Conservation (phyloP, 1,140 invertebrate genomes). For the Oryctes rhinoceros region DNA sequence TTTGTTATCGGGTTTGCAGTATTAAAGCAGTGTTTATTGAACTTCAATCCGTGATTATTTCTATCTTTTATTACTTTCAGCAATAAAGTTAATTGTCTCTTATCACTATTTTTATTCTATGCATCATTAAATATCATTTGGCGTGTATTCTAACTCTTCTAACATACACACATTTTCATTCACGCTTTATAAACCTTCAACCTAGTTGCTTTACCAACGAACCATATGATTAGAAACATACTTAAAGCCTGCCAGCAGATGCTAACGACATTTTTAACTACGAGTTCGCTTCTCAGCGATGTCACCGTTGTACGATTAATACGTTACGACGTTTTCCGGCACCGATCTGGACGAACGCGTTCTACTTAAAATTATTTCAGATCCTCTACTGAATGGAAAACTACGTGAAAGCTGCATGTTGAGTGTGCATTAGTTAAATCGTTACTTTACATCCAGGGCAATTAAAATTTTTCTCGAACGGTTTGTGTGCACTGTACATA, state of each 20-base stretch:
- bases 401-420: constrained; percentile 3
- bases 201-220: not conserved
- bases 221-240: constrained; percentile 4
- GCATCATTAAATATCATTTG: too few species aligned
- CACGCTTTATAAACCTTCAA: not conserved
- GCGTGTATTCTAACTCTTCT: too few species aligned
- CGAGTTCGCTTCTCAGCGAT: not conserved
- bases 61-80: too few species aligned
- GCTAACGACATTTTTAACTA: not conserved
- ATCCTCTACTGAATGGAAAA: not conserved
- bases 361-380: not conserved
- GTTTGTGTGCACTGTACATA: not conserved
- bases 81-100: too few species aligned
- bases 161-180: too few species aligned
- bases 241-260: not conserved
- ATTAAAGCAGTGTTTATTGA: too few species aligned
- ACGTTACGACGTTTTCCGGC: constrained; percentile 7
- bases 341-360: not conserved
- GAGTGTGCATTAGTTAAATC: not conserved
- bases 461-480: not conserved
- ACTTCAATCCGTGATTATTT: too few species aligned
- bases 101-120: too few species aligned
- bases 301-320: not conserved
- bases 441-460: not conserved
- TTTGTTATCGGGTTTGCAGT: too few species aligned